Evolutionary conservation across 2,113 vertebrate species (phyloP).

Genomic region (Tyto alba): DNA sequence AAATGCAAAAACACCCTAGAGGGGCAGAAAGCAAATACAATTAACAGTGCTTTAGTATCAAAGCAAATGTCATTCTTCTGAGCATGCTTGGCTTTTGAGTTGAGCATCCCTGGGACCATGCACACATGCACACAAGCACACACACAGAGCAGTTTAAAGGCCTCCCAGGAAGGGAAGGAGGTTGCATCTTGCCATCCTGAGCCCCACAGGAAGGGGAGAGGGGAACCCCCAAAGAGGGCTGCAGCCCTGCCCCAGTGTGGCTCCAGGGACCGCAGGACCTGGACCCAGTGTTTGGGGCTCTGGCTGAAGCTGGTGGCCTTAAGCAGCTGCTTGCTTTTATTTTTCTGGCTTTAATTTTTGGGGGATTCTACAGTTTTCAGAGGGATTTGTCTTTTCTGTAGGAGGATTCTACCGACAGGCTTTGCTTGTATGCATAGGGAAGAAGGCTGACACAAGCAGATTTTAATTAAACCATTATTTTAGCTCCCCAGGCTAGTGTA

Average conservation of each 20-base stretch:
- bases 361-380: neutral
- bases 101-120: neutral
- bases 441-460: slow-evolving; percentile 4
- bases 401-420: neutral
- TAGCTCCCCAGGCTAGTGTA: neutral
- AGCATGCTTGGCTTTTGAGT: neutral
- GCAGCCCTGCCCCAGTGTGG: neutral
- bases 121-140: neutral
- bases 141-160: neutral
- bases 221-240: neutral
- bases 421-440: neutral
- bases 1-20: neutral
- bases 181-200: neutral
- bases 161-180: neutral
- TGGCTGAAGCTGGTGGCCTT: neutral
- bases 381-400: neutral
- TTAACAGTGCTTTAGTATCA: neutral
- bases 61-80: neutral
- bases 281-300: neutral
- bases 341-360: neutral
- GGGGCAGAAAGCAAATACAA: neutral
- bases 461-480: slow-evolving; percentile 52
- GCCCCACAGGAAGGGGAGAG: neutral
- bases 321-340: neutral
- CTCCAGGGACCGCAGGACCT: neutral